phyloP scores from a whole-genome alignment of 2,888 invertebrate species.

The Athripsodes cinereus region DNA sequence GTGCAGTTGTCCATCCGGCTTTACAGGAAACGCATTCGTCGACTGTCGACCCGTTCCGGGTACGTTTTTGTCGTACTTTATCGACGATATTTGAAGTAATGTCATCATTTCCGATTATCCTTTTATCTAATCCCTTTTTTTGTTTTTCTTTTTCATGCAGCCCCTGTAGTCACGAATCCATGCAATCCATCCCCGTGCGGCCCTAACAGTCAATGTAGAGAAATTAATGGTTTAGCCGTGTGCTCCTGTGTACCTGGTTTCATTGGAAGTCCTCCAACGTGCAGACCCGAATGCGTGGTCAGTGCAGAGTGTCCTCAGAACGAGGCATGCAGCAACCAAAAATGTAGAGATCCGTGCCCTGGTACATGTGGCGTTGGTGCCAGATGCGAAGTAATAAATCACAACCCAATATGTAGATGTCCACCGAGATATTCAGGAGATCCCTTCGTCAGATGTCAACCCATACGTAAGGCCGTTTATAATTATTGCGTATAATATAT shows the following conservation, averaged over 20 bases:
- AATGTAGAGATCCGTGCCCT: conserved; percentile 71
- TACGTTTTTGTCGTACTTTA: conserved; percentile 9
- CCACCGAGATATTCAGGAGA: conserved; percentile 56
- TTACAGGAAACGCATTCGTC: conserved; percentile 64
- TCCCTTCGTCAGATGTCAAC: conserved; percentile 61
- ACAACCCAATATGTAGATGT: conserved; percentile 69
- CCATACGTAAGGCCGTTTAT: conserved; percentile 41
- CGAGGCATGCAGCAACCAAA: conserved; percentile 67
- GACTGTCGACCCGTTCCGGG: conserved; percentile 44
- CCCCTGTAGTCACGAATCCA: conserved; percentile 37
- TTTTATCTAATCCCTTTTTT: not conserved
- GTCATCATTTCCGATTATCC: not conserved
- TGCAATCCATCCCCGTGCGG: conserved; percentile 61
- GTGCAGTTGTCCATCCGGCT: conserved; percentile 60
- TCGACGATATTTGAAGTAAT: not conserved
- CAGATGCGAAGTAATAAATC: conserved; percentile 66
- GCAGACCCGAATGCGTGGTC: conserved; percentile 67
- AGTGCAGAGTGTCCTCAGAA: conserved; percentile 67
- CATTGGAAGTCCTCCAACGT: conserved; percentile 64
- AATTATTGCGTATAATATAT: not conserved
- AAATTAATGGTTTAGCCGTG: conserved; percentile 58
- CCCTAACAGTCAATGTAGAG: conserved; percentile 66
- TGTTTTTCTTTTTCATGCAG: conserved; percentile 31
- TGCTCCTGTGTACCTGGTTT: conserved; percentile 66
- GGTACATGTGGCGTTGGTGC: conserved; percentile 69